A percentile compares a stretch with the other conserved stretches of the same genome.
Evolutionary conservation across 2,113 vertebrate genomes (phyloP).

Genomic region (Peromyscus maniculatus): DNA sequence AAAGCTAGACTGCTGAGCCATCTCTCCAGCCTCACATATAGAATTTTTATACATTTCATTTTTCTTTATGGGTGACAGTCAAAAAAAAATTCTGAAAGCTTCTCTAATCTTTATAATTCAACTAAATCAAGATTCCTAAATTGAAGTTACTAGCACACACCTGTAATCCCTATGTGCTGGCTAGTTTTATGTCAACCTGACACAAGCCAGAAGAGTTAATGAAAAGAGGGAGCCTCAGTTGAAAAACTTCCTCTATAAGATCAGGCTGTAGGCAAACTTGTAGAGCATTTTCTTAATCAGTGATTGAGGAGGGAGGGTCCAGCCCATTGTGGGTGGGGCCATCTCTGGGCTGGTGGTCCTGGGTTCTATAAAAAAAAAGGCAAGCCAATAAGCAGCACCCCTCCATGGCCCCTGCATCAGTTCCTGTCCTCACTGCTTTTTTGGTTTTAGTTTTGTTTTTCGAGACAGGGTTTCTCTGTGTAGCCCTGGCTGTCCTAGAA

Average conservation of each 20-base stretch:
- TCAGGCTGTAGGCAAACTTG: background rate
- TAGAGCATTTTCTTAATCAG: background rate
- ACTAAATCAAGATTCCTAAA: slow-evolving; percentile 15
- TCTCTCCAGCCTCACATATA: background rate
- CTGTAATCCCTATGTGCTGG: background rate
- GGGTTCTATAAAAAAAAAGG: background rate
- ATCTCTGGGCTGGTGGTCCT: background rate
- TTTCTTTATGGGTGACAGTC: slow-evolving; percentile 19
- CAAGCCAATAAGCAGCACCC: background rate
- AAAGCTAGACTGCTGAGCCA: background rate
- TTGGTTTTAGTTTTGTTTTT: too few relatives aligned
- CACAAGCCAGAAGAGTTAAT: background rate
- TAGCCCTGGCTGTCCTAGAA: too few relatives aligned
- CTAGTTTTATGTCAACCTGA: background rate
- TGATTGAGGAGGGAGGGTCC: background rate
- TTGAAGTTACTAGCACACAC: background rate
- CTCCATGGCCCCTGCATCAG: background rate
- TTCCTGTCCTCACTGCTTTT: background rate
- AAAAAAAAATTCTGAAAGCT: background rate
- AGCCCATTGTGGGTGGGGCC: background rate
- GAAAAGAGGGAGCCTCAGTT: background rate
- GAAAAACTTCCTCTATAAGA: background rate
- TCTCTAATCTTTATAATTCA: slow-evolving; percentile 32
- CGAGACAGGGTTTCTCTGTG: too few relatives aligned
- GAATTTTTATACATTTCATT: slow-evolving; percentile 28